Evolutionary conservation across 2,797 vertebrate species (phyloP), one percentile per base, ranked within the genome.

Genomic region (Rachycentron canadum): DNA sequence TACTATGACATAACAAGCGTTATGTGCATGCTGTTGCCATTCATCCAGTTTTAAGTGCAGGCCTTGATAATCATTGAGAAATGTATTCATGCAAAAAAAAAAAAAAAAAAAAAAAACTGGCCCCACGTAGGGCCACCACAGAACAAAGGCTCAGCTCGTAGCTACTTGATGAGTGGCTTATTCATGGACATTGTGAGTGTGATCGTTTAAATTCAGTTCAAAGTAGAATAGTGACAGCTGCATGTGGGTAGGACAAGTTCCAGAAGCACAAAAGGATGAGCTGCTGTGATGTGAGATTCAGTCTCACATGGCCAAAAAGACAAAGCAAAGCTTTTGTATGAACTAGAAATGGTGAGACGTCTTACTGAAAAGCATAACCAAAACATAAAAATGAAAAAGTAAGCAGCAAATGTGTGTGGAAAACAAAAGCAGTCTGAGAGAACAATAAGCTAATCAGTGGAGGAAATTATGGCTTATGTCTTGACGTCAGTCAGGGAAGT

Each of bases 361-460:
- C 73, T 77, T 7, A 45, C 45, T 79, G 69, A 83, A 71, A 79
- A 36, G 67, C 58, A 57, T 65, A 73, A 78, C 60, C 68, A 75
- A 86, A 84, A 76, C 80, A 82, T 43, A 36, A 47, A 86, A 80
- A 73, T 58, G 40, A 17, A 72, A 75, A 77, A 81, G 67, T 78
- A 63, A 85, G 81, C 66, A 36, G 73, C 47, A 40, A 89, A 73
- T 84, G 63, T 70, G 74, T 63, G 76, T 41, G 25, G 38, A 80
- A 91, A 86, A 90, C 65, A 87, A 79, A 86, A 75, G 62, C 40
- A 0, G 65, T 47, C 64, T 62, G 69, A 26, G 57, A 81, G 86
- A 91, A 93, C 90, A 92, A 93, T 92, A 75, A 82, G 74, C 82
- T 91, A 89, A 93, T 93, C 90, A 92, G 85, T 59, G 79, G 65